Percentiles rank a stretch among this genome's conserved stretches.
These are phyloP conservation scores for Theodoxus fluviatilis DNA, from an alignment of 2,888 invertebrate species.

Conservation along the genomic window DNA sequence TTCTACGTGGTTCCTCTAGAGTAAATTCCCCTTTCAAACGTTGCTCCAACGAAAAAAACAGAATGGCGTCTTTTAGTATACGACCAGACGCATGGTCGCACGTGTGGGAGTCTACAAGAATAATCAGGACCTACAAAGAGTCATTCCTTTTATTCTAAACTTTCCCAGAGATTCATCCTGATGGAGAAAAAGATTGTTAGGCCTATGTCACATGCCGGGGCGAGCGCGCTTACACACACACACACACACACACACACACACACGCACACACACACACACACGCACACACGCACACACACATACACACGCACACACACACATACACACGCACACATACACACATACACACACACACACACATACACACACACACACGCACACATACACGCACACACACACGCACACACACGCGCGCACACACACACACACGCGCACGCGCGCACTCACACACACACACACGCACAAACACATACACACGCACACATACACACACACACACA, in stretches of 20 bases:
- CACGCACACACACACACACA: too few relatives aligned
- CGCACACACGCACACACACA: background rate
- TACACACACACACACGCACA: background rate
- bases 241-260: too few relatives aligned
- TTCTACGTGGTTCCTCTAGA: too few relatives aligned
- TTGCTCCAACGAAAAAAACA: too few relatives aligned
- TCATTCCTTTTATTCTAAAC: too few relatives aligned
- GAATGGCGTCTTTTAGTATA: too few relatives aligned
- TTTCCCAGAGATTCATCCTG: too few relatives aligned
- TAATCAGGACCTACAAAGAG: too few relatives aligned
- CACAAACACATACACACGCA: background rate
- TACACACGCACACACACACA: slow-evolving; percentile 13
- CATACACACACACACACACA: slow-evolving; percentile 17
- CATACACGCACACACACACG: slow-evolving; percentile 12
- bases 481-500: background rate
- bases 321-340: slow-evolving; percentile 7
- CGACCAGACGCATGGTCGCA: too few relatives aligned
- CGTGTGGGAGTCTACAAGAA: too few relatives aligned
- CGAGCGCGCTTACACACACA: background rate
- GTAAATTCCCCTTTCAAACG: too few relatives aligned
- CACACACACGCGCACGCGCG: background rate
- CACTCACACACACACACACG: background rate
- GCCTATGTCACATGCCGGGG: background rate
- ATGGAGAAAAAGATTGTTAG: too few relatives aligned
- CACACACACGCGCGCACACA: background rate